These are phyloP conservation scores for Carduelis carduelis DNA, from an alignment of 2,797 vertebrate genomes.

Conservation along the genomic window DNA sequence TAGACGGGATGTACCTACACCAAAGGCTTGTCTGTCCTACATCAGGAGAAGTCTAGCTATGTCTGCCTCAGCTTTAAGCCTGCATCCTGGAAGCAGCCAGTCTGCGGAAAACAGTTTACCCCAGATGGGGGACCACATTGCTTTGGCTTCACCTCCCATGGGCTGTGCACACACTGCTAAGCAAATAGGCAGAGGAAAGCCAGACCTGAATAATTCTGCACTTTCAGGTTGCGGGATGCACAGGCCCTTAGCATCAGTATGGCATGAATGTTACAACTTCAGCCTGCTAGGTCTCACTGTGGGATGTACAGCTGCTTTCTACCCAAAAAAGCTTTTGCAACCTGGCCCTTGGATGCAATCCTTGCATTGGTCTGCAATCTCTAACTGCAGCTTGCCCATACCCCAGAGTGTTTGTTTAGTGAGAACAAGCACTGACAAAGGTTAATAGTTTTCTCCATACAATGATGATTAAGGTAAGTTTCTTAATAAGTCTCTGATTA, in stretches of 20 bases:
- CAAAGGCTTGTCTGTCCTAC: not conserved
- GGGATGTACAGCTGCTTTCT: not conserved
- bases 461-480: not conserved
- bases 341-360: not conserved
- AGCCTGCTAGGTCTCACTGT: not conserved
- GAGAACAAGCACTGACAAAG: not conserved
- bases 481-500: not conserved
- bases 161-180: accelerated
- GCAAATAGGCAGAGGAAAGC: not conserved
- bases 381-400: not conserved
- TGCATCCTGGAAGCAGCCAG: not conserved
- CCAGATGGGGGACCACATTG: not conserved
- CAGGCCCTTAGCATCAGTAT: not conserved
- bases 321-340: not conserved
- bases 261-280: not conserved
- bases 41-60: not conserved
- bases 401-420: not conserved
- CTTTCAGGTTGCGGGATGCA: not conserved
- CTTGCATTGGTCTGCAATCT: not conserved
- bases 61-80: not conserved
- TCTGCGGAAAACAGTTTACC: not conserved
- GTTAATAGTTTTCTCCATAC: conserved; percentile 4
- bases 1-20: not conserved
- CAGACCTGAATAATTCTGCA: not conserved
- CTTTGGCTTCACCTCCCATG: not conserved